Conservation (phyloP, 2,888 invertebrate genomes). For the Byasa hedistus region DNA sequence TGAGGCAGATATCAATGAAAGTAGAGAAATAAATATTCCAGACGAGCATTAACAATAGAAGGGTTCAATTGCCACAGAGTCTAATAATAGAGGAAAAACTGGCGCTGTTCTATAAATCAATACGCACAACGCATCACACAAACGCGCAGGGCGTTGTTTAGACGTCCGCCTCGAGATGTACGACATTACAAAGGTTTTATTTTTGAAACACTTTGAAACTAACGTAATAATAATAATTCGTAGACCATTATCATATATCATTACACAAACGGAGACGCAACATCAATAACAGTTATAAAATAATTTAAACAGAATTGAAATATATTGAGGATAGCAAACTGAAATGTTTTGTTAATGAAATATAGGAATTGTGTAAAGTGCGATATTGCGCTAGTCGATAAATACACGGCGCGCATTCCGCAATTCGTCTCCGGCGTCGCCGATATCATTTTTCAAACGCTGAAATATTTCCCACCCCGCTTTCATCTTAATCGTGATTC, state of each 20-base stretch:
- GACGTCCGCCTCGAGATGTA: not conserved
- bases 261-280: too few relatives aligned
- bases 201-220: not conserved
- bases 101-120: conserved; percentile 3
- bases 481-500: conserved; percentile 4
- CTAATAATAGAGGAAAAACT: not conserved
- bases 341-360: too few relatives aligned
- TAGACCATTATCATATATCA: too few relatives aligned
- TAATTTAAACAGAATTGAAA: too few relatives aligned
- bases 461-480: not conserved
- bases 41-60: too few relatives aligned
- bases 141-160: not conserved
- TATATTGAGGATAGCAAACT: too few relatives aligned
- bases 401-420: not conserved
- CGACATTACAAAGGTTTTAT: not conserved
- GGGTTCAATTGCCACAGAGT: too few relatives aligned
- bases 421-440: not conserved
- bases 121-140: not conserved
- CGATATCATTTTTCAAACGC: not conserved
- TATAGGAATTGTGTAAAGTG: too few relatives aligned
- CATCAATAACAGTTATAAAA: too few relatives aligned
- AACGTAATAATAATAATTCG: not conserved
- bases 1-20: too few relatives aligned
- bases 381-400: not conserved
- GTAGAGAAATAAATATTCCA: too few relatives aligned